A percentile compares a stretch with the other conserved stretches of the same genome.
These are phyloP conservation scores for Bembecia ichneumoniformis DNA, from an alignment of 2,888 invertebrate species.

Conservation along the genomic window DNA sequence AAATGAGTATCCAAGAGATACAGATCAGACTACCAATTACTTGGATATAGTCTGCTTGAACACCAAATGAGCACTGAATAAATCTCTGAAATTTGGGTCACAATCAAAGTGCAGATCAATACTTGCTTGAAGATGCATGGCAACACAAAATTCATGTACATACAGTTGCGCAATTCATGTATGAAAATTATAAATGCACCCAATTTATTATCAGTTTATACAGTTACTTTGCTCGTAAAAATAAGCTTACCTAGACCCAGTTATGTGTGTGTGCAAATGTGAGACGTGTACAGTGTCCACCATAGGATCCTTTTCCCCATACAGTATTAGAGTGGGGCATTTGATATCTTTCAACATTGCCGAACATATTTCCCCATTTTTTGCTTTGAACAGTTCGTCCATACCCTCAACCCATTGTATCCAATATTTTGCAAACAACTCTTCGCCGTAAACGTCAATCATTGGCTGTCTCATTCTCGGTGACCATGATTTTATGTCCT, in stretches of 20 bases:
- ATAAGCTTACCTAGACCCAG: slow-evolving; percentile 71
- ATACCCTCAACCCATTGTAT: slow-evolving; percentile 80
- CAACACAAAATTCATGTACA: too few relatives aligned
- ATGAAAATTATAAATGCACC: too few relatives aligned
- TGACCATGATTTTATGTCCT: slow-evolving; percentile 85
- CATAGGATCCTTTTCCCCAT: slow-evolving; percentile 87
- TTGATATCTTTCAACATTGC: slow-evolving; percentile 74
- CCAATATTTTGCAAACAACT: slow-evolving; percentile 79
- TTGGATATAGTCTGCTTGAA: too few relatives aligned
- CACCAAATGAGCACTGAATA: too few relatives aligned
- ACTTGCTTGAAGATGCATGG: too few relatives aligned
- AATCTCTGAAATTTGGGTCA: too few relatives aligned
- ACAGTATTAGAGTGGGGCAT: slow-evolving; percentile 85
- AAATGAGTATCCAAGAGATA: too few relatives aligned
- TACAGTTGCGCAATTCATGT: too few relatives aligned
- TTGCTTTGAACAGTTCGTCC: slow-evolving; percentile 65
- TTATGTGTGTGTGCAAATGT: slow-evolving; percentile 78
- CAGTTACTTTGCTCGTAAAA: too few relatives aligned
- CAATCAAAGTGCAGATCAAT: too few relatives aligned
- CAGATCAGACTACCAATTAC: too few relatives aligned
- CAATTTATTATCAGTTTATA: too few relatives aligned
- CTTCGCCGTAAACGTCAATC: slow-evolving; percentile 80
- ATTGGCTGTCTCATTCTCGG: slow-evolving; percentile 81
- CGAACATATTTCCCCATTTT: slow-evolving; percentile 82
- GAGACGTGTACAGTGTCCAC: slow-evolving; percentile 81